Percentiles rank a stretch among this genome's conserved stretches.
Evolutionary conservation across 1,140 invertebrate genomes (phyloP).

Genomic region (Lamellibrachia luymesi): DNA sequence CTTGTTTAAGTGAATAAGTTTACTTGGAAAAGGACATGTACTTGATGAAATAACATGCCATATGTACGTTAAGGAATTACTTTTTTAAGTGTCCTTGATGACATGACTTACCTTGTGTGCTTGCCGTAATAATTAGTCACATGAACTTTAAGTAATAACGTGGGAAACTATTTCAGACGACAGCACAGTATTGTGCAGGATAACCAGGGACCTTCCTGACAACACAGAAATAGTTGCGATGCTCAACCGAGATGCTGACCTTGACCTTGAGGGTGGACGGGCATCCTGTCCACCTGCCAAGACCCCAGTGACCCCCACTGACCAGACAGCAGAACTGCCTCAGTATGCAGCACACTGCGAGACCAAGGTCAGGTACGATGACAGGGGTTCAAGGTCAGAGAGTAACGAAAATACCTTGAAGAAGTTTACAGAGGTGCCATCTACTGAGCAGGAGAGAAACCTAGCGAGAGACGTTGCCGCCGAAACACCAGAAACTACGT

Average conservation of each 20-base stretch:
- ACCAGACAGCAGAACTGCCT: background rate
- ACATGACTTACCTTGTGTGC: background rate
- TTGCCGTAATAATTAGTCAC: background rate
- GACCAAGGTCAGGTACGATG: background rate
- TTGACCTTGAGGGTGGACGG: background rate
- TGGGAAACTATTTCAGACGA: background rate
- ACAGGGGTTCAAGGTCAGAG: background rate
- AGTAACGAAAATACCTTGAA: background rate
- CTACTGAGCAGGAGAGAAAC: background rate
- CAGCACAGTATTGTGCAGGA: background rate
- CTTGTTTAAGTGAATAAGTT: background rate
- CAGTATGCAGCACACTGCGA: background rate
- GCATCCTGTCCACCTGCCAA: background rate
- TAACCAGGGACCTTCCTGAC: slow-evolving; percentile 1
- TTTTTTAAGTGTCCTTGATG: background rate
- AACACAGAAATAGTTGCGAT: slow-evolving; percentile 14
- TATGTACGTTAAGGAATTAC: background rate
- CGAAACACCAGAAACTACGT: background rate
- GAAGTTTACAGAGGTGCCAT: background rate
- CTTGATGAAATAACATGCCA: too few species aligned
- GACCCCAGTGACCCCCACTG: background rate
- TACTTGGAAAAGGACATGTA: too few species aligned
- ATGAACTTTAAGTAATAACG: background rate
- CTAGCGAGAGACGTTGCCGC: background rate
- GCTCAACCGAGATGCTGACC: slow-evolving; percentile 7